A percentile compares a stretch with the other conserved stretches of the same genome.
Evolutionary conservation across 2,888 invertebrate species (phyloP).

Genomic region (Apodemia mormo): DNA sequence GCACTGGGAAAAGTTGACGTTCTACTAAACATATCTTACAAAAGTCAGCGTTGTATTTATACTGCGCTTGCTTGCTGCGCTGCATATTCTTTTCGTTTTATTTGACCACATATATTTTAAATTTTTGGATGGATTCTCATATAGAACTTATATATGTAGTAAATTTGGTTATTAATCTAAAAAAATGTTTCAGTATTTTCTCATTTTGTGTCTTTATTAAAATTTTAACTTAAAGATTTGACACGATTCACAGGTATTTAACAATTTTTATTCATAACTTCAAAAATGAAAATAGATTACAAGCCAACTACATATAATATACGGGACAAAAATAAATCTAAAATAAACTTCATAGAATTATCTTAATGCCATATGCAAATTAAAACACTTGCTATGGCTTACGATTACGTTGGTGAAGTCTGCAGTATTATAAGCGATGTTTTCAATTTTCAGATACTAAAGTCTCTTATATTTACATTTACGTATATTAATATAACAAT

Average conservation of each 20-base stretch:
- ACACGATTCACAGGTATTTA: constrained; percentile 50
- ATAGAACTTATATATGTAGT: not conserved
- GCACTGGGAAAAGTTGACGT: constrained; percentile 27
- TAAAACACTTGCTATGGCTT: constrained; percentile 43
- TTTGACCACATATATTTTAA: not conserved
- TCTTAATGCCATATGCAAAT: constrained; percentile 22
- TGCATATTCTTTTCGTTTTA: constrained; percentile 14
- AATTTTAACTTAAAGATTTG: constrained; percentile 48
- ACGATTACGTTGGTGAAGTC: constrained; percentile 37
- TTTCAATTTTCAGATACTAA: not conserved
- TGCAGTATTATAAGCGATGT: constrained; percentile 50
- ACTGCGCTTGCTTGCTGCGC: constrained; percentile 20
- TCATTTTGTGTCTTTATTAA: constrained; percentile 49
- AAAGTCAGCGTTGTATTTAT: constrained; percentile 1
- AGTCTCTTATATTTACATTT: not conserved
- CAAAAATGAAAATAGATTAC: not conserved
- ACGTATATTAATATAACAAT: not conserved
- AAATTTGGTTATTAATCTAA: constrained; percentile 24
- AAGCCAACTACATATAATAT: not conserved
- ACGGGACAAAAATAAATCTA: not conserved
- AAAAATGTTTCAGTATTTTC: constrained; percentile 26
- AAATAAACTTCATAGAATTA: not conserved
- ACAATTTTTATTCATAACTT: constrained; percentile 44
- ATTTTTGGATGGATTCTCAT: not conserved
- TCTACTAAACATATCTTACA: constrained; percentile 25